These are phyloP conservation scores for Diadema setosum DNA, from an alignment of 35 echinoderm and acorn worm genomes.

Conservation along the genomic window DNA sequence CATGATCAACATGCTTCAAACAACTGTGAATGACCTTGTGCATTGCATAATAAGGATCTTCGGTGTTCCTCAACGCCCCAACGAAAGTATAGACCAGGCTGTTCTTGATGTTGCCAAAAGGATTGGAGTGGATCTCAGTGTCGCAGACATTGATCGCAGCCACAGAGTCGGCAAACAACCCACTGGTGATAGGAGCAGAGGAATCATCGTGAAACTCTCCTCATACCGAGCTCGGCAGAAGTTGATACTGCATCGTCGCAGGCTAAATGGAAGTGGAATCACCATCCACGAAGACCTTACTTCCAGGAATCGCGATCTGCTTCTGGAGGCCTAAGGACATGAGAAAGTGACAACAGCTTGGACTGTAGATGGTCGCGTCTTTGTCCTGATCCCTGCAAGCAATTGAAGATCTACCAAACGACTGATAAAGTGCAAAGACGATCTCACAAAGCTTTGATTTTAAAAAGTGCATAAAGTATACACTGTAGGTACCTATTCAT, in stretches of 20 bases:
- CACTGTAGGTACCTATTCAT: no score
- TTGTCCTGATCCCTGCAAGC: background rate
- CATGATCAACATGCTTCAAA: background rate
- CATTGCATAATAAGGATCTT: background rate
- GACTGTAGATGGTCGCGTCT: background rate
- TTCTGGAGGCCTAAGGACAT: background rate
- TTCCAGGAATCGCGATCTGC: background rate
- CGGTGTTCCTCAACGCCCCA: background rate
- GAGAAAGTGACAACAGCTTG: background rate
- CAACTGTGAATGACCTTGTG: background rate
- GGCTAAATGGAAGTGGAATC: background rate
- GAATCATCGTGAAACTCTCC: slow-evolving; percentile 10
- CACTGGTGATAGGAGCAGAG: background rate
- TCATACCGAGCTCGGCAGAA: background rate
- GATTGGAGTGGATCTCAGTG: background rate
- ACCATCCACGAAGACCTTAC: slow-evolving; percentile 16
- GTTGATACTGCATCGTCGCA: background rate
- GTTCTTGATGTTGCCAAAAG: background rate
- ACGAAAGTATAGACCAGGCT: background rate
- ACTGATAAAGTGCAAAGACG: background rate
- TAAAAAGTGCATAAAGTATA: no score
- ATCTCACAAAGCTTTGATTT: no score
- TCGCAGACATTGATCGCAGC: slow-evolving; percentile 17
- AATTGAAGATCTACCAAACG: background rate
- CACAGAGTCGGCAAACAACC: background rate